These are phyloP conservation scores for Petrocephalus schoutedeni DNA, from an alignment of 2,797 vertebrate species.

Conservation along the genomic window DNA sequence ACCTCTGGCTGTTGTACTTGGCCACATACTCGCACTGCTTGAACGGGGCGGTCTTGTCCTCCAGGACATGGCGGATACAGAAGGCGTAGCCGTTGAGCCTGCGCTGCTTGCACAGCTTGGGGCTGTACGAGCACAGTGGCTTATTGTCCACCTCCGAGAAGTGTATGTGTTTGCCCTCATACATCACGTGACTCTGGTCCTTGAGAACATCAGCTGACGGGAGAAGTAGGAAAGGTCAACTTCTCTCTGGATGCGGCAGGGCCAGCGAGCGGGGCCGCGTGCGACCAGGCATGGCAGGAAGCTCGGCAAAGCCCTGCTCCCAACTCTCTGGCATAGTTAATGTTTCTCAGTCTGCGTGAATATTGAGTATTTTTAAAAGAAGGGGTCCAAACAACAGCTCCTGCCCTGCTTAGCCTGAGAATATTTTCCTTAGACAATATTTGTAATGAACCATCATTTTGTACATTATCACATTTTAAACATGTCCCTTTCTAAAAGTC, in stretches of 20 bases:
- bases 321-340: background rate
- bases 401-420: background rate
- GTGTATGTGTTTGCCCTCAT: constrained; percentile 99
- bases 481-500: too few relatives aligned
- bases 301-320: background rate
- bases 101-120: constrained; percentile 99
- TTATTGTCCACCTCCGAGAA: constrained; percentile 99
- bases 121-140: constrained; percentile 99
- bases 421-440: background rate
- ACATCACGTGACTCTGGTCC: constrained; percentile 99
- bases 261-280: constrained; percentile 66
- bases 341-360: background rate
- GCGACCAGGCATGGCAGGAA: constrained; percentile 29
- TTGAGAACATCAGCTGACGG: constrained; percentile 99
- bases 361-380: background rate
- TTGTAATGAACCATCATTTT: background rate
- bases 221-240: constrained; percentile 39
- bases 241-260: constrained; percentile 31
- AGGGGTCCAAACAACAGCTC: background rate
- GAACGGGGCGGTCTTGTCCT: constrained; percentile 99
- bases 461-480: background rate
- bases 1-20: constrained; percentile 99
- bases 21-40: constrained; percentile 99
- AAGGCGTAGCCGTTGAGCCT: constrained; percentile 99
- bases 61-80: constrained; percentile 98